Conservation (phyloP, 2,888 invertebrate species). For the Lottia scabra region DNA sequence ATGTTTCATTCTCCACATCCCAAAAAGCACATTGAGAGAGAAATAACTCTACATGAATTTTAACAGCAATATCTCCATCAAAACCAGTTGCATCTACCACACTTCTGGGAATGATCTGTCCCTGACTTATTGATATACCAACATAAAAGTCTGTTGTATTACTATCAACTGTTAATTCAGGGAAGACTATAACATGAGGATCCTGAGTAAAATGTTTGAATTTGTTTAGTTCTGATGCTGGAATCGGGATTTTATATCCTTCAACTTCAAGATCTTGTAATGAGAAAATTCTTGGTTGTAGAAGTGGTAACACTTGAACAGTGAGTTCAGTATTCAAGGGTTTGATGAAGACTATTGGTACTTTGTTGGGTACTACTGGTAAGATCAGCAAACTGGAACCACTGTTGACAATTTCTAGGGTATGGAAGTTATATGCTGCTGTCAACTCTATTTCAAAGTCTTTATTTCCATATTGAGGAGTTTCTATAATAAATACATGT, state of each 20-base stretch:
- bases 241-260: not conserved
- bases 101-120: not conserved
- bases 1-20: conserved; percentile 8
- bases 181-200: conserved; percentile 10
- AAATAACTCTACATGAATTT: not conserved
- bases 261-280: not conserved
- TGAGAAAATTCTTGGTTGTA: not conserved
- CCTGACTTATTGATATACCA: conserved; percentile 6
- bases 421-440: not conserved
- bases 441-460: not conserved
- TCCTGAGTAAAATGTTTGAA: not conserved
- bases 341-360: not conserved
- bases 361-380: not conserved
- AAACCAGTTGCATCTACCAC: not conserved
- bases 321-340: not conserved
- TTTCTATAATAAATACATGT: not conserved
- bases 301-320: not conserved
- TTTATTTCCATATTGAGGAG: not conserved
- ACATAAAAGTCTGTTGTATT: not conserved
- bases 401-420: not conserved
- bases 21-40: conserved; percentile 16
- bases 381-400: not conserved
- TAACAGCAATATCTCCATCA: not conserved
- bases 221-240: not conserved
- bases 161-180: not conserved